phyloP scores from a whole-genome alignment of 2,113 vertebrate species.

The Notiomystis cincta region DNA sequence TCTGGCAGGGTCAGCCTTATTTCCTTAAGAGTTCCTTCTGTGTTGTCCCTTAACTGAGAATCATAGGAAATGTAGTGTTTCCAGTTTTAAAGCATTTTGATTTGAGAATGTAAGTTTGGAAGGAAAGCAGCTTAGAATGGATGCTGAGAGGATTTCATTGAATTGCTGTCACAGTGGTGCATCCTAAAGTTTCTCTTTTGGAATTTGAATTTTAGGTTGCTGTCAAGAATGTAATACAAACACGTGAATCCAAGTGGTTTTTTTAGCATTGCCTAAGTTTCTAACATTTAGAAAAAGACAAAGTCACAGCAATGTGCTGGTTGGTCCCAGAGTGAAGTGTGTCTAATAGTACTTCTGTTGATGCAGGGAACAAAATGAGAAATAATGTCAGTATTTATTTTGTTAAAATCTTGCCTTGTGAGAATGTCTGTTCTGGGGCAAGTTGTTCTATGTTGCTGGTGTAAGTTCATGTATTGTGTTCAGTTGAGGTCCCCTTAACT shows the following conservation, averaged over 20 bases:
- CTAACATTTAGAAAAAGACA: not conserved
- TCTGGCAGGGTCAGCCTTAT: not conserved
- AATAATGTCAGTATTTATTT: not conserved
- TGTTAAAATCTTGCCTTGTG: not conserved
- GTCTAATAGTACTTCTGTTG: not conserved
- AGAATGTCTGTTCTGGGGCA: not conserved
- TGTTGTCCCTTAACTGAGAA: not conserved
- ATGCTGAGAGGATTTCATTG: not conserved
- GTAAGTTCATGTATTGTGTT: not conserved
- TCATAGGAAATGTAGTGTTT: not conserved
- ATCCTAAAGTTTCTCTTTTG: not conserved
- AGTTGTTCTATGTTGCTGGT: not conserved
- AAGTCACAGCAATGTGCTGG: not conserved
- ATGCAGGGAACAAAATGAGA: not conserved
- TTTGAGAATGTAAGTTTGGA: not conserved
- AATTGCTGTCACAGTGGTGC: not conserved
- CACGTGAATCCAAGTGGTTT: not conserved
- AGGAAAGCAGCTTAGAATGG: not conserved
- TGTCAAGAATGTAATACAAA: not conserved
- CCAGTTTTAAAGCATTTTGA: not conserved
- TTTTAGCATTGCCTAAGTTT: not conserved
- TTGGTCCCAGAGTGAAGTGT: not conserved
- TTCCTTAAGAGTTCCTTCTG: not conserved
- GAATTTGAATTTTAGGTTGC: not conserved
- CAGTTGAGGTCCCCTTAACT: not conserved